These are phyloP conservation scores for Esox lucius DNA, from an alignment of 2,797 vertebrate species.

Conservation along the genomic window DNA sequence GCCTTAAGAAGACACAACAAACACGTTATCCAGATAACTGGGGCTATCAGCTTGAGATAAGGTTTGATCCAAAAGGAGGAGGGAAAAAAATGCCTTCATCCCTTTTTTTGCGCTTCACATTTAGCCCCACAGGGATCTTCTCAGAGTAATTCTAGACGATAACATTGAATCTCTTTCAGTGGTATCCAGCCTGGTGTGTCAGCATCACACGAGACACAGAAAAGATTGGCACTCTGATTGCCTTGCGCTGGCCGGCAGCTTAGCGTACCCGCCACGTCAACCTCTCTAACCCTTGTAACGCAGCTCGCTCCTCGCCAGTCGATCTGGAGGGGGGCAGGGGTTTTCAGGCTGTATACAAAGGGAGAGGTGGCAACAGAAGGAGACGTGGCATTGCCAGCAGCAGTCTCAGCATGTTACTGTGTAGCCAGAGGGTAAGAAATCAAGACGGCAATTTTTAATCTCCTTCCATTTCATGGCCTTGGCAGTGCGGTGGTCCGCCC, in stretches of 20 bases:
- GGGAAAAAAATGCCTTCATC: background rate
- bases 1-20: conserved; percentile 8
- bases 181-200: background rate
- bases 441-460: background rate
- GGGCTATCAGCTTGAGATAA: conserved; percentile 5
- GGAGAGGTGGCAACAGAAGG: background rate
- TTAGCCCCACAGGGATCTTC: background rate
- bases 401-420: background rate
- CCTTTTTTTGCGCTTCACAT: background rate
- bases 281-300: background rate
- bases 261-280: background rate
- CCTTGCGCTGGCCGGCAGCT: background rate
- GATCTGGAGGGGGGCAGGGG: background rate
- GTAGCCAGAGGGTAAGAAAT: conserved; percentile 1
- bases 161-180: conserved; percentile 1
- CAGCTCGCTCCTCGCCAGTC: background rate
- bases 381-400: background rate
- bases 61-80: conserved; percentile 10
- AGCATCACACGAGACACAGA: background rate
- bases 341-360: background rate
- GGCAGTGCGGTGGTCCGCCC: background rate
- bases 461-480: background rate
- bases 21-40: conserved; percentile 7
- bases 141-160: background rate
- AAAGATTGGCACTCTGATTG: background rate